These are phyloP conservation scores for Boleophthalmus pectinirostris DNA, from an alignment of 2,113 vertebrate genomes.

Conservation along the genomic window DNA sequence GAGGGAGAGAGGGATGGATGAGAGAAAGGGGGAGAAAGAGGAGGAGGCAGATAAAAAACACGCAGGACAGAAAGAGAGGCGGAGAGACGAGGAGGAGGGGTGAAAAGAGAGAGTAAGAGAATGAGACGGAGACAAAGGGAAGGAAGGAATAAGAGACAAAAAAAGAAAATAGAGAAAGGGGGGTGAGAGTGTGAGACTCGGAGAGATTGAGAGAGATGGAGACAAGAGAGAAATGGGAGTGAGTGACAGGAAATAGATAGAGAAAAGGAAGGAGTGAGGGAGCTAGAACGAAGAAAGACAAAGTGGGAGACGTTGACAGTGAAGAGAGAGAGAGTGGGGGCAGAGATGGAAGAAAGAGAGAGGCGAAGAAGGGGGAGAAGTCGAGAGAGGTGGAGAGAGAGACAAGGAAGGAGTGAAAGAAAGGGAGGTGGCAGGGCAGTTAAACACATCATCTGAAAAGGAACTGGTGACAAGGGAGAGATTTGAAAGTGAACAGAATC, in stretches of 20 bases:
- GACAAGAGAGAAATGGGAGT: neutral
- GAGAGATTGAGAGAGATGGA: neutral
- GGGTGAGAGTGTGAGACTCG: too few species aligned
- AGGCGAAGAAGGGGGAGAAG: neutral
- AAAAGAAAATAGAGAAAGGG: too few species aligned
- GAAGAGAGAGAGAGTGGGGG: too few species aligned
- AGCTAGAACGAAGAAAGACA: neutral
- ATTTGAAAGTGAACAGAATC: constrained; percentile 15
- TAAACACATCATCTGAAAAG: constrained; percentile 12
- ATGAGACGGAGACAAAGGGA: too few species aligned
- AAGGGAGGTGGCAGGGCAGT: constrained; percentile 17
- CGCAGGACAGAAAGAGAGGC: too few species aligned
- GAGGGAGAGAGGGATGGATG: too few species aligned
- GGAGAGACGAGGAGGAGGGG: neutral
- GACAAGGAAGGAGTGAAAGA: neutral
- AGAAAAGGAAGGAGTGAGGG: neutral
- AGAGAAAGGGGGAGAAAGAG: too few species aligned
- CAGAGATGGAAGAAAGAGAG: neutral
- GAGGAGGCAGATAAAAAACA: too few species aligned
- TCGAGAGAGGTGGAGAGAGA: neutral
- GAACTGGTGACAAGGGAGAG: constrained; percentile 12
- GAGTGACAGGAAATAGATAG: too few species aligned
- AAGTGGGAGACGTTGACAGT: too few species aligned
- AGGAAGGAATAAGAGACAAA: too few species aligned
- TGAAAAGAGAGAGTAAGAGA: neutral